Percentiles rank a stretch among this genome's conserved stretches.
Conservation (phyloP, 2,888 invertebrate genomes). For the Leptinotarsa haldemani region DNA sequence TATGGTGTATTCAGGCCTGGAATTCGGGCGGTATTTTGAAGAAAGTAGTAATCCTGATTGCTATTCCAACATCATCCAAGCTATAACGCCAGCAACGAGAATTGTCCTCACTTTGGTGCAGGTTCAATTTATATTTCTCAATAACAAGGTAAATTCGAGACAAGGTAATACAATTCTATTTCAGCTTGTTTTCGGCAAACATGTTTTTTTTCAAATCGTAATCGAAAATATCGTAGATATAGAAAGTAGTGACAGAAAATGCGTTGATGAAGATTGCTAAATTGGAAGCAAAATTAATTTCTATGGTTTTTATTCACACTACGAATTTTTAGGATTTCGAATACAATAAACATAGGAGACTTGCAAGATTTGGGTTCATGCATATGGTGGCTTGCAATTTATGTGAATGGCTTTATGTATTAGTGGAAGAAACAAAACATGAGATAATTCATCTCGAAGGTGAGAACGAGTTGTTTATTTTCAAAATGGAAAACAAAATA, state of each 20-base stretch:
- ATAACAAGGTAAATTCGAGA: conserved; percentile 83
- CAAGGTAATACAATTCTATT: no score
- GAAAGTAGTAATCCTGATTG: conserved; percentile 90
- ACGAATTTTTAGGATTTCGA: conserved; percentile 80
- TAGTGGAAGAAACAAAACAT: conserved; percentile 95
- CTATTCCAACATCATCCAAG: conserved; percentile 84
- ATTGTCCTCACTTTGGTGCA: conserved; percentile 98
- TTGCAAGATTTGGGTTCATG: conserved; percentile 96
- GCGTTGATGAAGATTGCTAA: no score
- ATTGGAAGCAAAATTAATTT: no score
- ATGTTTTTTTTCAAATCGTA: no score
- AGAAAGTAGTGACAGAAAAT: no score
- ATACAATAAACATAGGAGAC: conserved; percentile 86
- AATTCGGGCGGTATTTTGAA: conserved; percentile 96
- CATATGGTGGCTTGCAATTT: conserved; percentile 99
- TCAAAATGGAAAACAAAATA: no score
- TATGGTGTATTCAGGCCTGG: conserved; percentile 96
- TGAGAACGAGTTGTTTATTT: conserved; percentile 34
- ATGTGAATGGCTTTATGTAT: conserved; percentile 95
- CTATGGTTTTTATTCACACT: no score
- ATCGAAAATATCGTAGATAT: no score
- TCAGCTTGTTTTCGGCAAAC: no score
- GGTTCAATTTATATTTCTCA: conserved; percentile 98
- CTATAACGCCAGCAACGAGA: conserved; percentile 89
- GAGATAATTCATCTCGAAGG: conserved; percentile 73